Evolutionary conservation across 2,113 vertebrate genomes (phyloP), one percentile per base, ranked within the genome.

Genomic region (Ceyx melanurus): DNA sequence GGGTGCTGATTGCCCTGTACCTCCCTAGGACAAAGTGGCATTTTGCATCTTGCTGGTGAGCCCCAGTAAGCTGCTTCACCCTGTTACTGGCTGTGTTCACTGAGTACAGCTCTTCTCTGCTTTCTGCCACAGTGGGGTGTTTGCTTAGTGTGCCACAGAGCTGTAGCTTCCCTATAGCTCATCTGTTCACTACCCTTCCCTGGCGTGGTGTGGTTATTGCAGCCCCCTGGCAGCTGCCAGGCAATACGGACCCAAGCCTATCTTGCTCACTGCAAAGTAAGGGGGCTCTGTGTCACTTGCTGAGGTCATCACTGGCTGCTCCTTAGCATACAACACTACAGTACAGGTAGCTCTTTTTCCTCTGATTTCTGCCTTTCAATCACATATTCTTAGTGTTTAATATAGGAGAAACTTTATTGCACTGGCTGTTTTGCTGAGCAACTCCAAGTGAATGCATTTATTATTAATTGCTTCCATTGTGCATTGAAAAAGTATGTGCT

Each of bases 201-300:
- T 86, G 58, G 31, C 13, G 1, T 50, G 3, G 5, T 66, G 57
- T 5, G 11, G 10, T 64, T 64, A 16, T 11, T 40, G 53, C 11
- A n/a, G 33, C 9, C 1, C 0, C 42, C 8, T 26, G n/a, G 25
- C 22, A 43, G 13, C 56, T 57, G 54, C 21, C 74, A 50, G 15
- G 25, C 19, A 5, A 14, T 18, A 61, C 0, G 43, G 40, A 61
- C 25, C 29, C 9, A 61, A 5, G 18, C 18, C 46, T 48, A 1
- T 20, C 26, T 23, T 78, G 29, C 42, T 53, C 9, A 2, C 58
- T 71, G 50, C 22, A 72, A 58, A 14, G 29, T 8, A 35, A 0
- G 0, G 13, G 29, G 26, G 3, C 76, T 80, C 28, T 75, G 33
- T 62, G 31, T 42, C 45, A 14, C 58, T 76, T 72, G 33, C 35